Evolutionary conservation across 2,113 vertebrate species (phyloP), one percentile per base, ranked within the genome.

Genomic region (Ceyx cyanopectus): DNA sequence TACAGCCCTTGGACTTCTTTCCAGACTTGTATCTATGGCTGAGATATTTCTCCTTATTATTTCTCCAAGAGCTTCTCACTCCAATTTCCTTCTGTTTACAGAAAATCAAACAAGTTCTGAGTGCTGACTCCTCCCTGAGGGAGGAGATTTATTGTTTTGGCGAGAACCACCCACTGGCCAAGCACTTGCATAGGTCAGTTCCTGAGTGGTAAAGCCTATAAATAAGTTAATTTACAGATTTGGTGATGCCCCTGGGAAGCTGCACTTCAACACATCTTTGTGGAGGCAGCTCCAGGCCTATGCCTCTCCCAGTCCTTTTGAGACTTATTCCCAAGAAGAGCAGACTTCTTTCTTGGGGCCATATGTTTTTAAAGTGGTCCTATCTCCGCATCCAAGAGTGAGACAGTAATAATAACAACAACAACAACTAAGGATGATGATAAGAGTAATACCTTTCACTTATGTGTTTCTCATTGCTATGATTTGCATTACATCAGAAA

Each of bases 311-410:
- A 77, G 85, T 91, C 8, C 5, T 96, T 92, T 91, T 94, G 75
- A 91, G 56, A 79, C 56, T 81, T 87, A 76, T n/a, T 76, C 43
- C 23, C 22, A 58, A 80, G 89, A 94, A 69, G 19, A 91, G 60
- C 78, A 82, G 87, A 80, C 48, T 89, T 92, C 63, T 96, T 94
- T 96, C 96, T 96, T 77, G 92, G 72, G 95, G 96, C 94, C 91
- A 94, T 94, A 58, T 83, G 76, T 96, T 65, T 96, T 95, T 85
- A 45, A 93, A 96, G 95, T 96, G 96, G 94, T 96, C 95, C 94
- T 94, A 96, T 95, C 91, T 93, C 67, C 3, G 17, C 81, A 92
- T 95, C 40, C 92, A 89, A 87, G 32, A 77, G 85, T 91, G 75
- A 82, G 85, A 66, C 89, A 76, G 57, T 75, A 87, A 91, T 41